phyloP scores from a whole-genome alignment of 2,113 vertebrate genomes.

The Empidonax traillii region DNA sequence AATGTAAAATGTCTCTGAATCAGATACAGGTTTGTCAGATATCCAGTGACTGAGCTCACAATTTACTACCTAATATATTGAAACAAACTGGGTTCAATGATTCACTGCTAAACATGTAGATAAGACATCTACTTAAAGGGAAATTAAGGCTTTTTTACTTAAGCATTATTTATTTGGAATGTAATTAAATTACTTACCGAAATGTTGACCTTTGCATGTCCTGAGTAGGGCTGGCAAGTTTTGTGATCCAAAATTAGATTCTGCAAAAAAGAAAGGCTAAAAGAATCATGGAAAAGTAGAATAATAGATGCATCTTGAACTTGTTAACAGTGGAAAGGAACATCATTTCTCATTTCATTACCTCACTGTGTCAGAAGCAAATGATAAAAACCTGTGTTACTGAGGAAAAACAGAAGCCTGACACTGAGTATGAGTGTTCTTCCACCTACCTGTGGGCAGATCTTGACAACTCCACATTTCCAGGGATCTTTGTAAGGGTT shows the following conservation, averaged over 20 bases:
- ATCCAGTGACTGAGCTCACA: background rate
- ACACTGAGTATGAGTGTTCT: background rate
- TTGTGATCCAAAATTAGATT: background rate
- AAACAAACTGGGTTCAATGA: background rate
- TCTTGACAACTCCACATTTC: background rate
- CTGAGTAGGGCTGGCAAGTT: background rate
- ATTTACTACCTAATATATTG: background rate
- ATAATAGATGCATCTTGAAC: background rate
- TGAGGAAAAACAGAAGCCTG: background rate
- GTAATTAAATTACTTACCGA: background rate
- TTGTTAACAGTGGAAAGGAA: background rate
- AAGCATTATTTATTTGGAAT: background rate
- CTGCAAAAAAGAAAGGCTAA: background rate
- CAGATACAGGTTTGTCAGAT: background rate
- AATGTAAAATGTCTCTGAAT: background rate
- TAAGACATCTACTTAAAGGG: background rate
- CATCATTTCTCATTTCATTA: background rate
- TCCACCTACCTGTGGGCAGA: background rate
- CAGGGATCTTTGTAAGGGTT: background rate
- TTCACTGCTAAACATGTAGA: background rate
- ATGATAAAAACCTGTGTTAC: background rate
- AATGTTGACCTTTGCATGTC: background rate
- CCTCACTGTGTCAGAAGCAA: background rate
- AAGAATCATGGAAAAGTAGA: background rate
- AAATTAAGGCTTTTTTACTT: background rate